A percentile compares a stretch with the other conserved stretches of the same genome.
Conservation (phyloP, 1,140 invertebrate species). For the Arctopsyche grandis region DNA sequence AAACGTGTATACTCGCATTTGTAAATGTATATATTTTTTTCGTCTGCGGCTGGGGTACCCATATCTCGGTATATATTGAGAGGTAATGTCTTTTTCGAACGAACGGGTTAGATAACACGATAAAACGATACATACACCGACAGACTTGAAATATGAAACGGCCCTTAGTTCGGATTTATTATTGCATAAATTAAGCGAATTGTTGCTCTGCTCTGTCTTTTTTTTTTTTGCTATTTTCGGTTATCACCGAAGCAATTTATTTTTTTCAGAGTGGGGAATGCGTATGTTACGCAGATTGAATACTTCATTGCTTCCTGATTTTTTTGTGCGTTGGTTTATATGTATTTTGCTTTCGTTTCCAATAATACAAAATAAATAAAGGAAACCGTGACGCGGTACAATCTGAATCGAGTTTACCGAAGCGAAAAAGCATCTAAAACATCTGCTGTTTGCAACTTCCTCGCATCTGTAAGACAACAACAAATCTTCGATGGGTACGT, state of each 20-base stretch:
- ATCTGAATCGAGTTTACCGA: constrained; percentile 30
- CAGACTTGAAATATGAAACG: neutral
- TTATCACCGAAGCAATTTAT: neutral
- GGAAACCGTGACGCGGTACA: constrained; percentile 17
- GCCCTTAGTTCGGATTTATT: neutral
- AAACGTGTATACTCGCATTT: neutral
- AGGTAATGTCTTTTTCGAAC: constrained; percentile 7
- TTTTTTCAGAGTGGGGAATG: neutral
- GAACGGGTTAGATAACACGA: constrained; percentile 21
- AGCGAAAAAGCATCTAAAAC: constrained; percentile 32
- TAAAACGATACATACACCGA: neutral
- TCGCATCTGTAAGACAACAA: constrained; percentile 5
- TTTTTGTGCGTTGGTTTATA: neutral
- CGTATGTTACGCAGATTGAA: neutral
- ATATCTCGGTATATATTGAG: neutral
- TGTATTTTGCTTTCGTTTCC: neutral
- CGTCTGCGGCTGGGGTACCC: neutral
- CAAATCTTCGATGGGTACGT: neutral
- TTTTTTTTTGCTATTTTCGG: neutral
- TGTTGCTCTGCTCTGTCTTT: neutral
- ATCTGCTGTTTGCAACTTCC: constrained; percentile 26
- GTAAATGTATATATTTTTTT: neutral
- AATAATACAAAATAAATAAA: constrained; percentile 2
- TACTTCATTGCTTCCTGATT: neutral
- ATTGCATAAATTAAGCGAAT: constrained; percentile 10